Percentiles rank a stretch among this genome's conserved stretches.
Conservation (phyloP, 1,140 invertebrate genomes). For the Aethina tumida region DNA sequence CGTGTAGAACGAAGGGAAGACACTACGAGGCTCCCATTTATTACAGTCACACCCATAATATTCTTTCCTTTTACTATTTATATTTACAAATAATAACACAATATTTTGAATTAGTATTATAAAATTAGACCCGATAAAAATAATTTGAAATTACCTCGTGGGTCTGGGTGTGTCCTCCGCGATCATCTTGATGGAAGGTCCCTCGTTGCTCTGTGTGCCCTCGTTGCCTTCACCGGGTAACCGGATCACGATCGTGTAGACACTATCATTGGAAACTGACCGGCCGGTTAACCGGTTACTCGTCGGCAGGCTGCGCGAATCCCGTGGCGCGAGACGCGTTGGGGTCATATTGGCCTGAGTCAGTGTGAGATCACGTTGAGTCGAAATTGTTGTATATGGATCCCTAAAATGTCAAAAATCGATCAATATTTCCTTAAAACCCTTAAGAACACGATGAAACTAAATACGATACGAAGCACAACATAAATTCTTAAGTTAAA, state of each 20-base stretch:
- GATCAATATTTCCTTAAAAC: not conserved
- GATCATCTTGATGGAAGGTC: conserved; percentile 79
- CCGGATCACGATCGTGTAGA: conserved; percentile 88
- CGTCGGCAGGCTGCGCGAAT: conserved; percentile 36
- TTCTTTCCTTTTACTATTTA: too few relatives aligned
- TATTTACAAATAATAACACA: too few relatives aligned
- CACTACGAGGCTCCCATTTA: too few relatives aligned
- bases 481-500: too few relatives aligned
- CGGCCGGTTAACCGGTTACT: conserved; percentile 42
- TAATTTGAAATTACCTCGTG: not conserved
- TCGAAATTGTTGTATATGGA: conserved; percentile 33
- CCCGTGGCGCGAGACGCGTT: conserved; percentile 28
- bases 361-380: conserved; percentile 27
- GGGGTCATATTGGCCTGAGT: conserved; percentile 31
- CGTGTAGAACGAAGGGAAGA: too few relatives aligned
- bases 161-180: conserved; percentile 47
- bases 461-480: too few relatives aligned
- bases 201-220: conserved; percentile 37
- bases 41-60: too few relatives aligned
- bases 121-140: not conserved
- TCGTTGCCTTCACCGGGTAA: conserved; percentile 54
- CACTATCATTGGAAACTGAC: conserved; percentile 60
- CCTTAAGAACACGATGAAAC: too few relatives aligned
- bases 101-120: too few relatives aligned
- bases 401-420: conserved; percentile 37